Evolutionary conservation across 2,888 invertebrate species (phyloP), one percentile per base, ranked within the genome.

Genomic region (Caenorhabditis macrosperma): DNA sequence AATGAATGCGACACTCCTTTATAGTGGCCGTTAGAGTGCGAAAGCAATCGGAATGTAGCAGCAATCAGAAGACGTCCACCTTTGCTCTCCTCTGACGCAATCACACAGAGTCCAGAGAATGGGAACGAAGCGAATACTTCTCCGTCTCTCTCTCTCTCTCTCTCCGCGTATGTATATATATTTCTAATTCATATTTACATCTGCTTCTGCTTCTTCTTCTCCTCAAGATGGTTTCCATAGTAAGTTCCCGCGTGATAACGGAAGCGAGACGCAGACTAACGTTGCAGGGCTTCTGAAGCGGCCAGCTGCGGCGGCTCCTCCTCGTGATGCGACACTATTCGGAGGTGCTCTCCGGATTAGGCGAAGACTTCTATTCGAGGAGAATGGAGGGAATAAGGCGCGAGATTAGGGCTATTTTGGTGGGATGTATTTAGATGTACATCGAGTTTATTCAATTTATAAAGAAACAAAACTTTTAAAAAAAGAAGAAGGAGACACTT

Each of bases 111-210:
- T 5, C 5, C 17, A 24, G 52, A 15, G 38, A 26, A 26, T 22
- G 50, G 15, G 10, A 9, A 52, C 52, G 35, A 10, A 26, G 20
- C 26, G 52, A 24, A 71, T 38, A 59, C 60, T n/a, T n/a, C 35
- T 46, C 41, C 15, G 41, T 66, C 66, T 54, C 33, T 41, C 44
- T 30, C 15, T 24, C 68, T 30, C n/a, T n/a, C n/a, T n/a, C n/a
- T 22, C 26, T 17, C 41, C 10, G 24, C 52, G 46, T 48, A n/a
- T n/a, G n/a, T n/a, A n/a, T n/a, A n/a, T n/a, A 44, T 54, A 67
- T 67, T 61, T 61, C 63, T 72, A 72, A 72, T 72, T 72, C 61
- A 72, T 72, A 72, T 64, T 72, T 72, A 64, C 72, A 72, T 72
- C 72, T 72, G 71, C 68, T 41, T 24, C n/a, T 9, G 20, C 46